Evolutionary conservation across 2,797 vertebrate species (phyloP).

Genomic region (Takifugu ocellatus): DNA sequence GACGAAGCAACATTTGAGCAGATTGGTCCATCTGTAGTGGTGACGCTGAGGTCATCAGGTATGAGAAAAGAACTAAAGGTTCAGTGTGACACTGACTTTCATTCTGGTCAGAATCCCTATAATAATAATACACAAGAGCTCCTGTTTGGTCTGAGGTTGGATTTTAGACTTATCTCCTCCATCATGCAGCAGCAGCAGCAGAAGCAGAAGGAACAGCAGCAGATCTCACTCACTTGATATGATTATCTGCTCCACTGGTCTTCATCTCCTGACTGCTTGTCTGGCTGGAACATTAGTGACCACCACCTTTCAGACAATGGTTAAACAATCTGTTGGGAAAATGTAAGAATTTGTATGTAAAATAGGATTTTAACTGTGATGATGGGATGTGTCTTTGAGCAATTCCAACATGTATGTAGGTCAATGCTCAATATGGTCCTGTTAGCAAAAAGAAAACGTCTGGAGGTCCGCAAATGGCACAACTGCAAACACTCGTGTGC

Average conservation of each 20-base stretch:
- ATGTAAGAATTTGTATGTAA: neutral
- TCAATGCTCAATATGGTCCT: too few species aligned
- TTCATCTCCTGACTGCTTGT: constrained; percentile 58
- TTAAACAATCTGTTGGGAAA: constrained; percentile 33
- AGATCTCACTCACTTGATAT: constrained; percentile 68
- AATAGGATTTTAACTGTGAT: constrained; percentile 1
- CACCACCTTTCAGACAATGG: constrained; percentile 51
- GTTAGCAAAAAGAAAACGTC: neutral
- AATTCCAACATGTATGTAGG: too few species aligned
- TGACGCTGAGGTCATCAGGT: constrained; percentile 61
- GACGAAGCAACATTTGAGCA: constrained; percentile 34
- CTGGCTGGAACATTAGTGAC: constrained; percentile 72
- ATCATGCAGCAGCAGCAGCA: constrained; percentile 27
- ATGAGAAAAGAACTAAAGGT: neutral
- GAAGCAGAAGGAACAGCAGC: constrained; percentile 42
- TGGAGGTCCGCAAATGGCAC: neutral
- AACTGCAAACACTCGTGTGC: neutral
- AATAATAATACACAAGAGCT: too few species aligned
- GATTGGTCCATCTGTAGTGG: constrained; percentile 40
- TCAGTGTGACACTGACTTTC: neutral
- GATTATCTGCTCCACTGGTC: constrained; percentile 77
- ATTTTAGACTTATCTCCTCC: constrained; percentile 41
- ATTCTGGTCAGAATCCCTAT: neutral
- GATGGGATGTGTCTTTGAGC: too few species aligned
- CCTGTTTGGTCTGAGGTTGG: constrained; percentile 19